A percentile compares a stretch with the other conserved stretches of the same genome.
phyloP scores from a whole-genome alignment of 2,888 invertebrate species.

The Perdita meconis region DNA sequence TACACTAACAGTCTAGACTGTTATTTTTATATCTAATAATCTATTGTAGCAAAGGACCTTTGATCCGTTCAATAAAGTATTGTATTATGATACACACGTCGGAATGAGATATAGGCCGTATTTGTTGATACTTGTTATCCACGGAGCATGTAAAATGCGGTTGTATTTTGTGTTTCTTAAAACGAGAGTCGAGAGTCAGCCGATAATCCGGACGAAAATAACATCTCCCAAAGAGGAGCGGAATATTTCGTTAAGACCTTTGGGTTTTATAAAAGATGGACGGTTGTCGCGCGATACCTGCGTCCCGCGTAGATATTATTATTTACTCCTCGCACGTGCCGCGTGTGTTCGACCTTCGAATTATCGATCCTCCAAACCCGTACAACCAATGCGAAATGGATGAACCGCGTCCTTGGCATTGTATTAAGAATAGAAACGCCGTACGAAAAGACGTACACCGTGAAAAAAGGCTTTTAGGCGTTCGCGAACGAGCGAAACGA shows the following conservation, averaged over 20 bases:
- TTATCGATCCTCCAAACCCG: conserved; percentile 63
- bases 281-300: conserved; percentile 14
- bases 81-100: too few relatives aligned
- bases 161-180: background rate
- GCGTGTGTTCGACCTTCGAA: conserved; percentile 62
- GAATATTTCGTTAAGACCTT: conserved; percentile 7
- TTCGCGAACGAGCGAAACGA: background rate
- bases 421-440: conserved; percentile 41
- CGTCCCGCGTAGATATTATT: conserved; percentile 40
- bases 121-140: background rate
- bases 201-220: conserved; percentile 10
- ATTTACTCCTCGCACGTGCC: conserved; percentile 40
- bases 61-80: too few relatives aligned
- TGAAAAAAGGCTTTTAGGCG: conserved; percentile 19
- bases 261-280: conserved; percentile 15
- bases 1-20: too few relatives aligned
- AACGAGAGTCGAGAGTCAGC: background rate
- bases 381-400: conserved; percentile 54
- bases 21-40: too few relatives aligned
- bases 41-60: too few relatives aligned
- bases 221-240: background rate
- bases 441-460: conserved; percentile 19
- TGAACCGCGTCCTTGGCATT: conserved; percentile 63
- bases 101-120: background rate
- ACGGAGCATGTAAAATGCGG: too few relatives aligned